These are phyloP conservation scores for Tupaia chinensis DNA, from an alignment of 2,113 vertebrate species.

Conservation along the genomic window DNA sequence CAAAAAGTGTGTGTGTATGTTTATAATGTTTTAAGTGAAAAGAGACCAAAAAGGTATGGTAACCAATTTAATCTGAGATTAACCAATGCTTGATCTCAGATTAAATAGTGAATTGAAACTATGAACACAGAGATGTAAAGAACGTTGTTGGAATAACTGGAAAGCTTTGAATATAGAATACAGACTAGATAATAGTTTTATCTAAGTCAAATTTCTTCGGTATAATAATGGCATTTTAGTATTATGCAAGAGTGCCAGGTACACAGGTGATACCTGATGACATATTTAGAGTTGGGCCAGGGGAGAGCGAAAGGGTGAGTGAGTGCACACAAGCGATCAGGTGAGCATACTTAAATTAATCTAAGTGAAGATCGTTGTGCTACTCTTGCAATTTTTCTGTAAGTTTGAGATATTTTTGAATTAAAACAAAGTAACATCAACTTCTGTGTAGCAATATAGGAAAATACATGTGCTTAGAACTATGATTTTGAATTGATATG, in stretches of 20 bases:
- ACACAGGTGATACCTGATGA: neutral
- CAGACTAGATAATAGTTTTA: conserved; percentile 5
- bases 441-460: neutral
- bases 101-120: neutral
- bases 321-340: neutral
- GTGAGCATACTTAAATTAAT: neutral
- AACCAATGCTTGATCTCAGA: neutral
- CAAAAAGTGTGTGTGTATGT: neutral
- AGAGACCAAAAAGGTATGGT: conserved; percentile 11
- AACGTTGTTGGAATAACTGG: neutral
- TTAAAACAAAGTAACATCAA: neutral
- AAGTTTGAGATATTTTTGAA: neutral
- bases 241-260: conserved; percentile 38
- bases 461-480: neutral
- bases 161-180: conserved; percentile 26
- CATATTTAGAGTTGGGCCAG: neutral
- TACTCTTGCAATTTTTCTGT: neutral
- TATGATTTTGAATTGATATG: neutral
- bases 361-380: neutral
- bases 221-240: neutral
- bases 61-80: neutral
- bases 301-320: neutral
- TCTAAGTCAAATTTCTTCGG: conserved; percentile 30
- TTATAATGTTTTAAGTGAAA: conserved; percentile 18
- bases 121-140: conserved; percentile 6